phyloP scores from a whole-genome alignment of 2,113 vertebrate genomes.

The Polypterus senegalus region DNA sequence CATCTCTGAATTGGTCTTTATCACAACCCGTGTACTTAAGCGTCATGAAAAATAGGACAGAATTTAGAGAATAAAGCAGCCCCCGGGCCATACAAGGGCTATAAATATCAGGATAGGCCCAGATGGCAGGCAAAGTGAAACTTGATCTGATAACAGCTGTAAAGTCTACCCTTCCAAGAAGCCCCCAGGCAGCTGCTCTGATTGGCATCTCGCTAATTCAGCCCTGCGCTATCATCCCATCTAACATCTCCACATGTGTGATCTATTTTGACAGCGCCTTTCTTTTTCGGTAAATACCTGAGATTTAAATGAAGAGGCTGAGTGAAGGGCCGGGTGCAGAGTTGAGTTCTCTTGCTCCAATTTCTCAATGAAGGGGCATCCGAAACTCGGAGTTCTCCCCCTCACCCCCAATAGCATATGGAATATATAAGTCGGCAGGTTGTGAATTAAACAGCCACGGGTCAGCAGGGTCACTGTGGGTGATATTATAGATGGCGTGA shows the following conservation, averaged over 20 bases:
- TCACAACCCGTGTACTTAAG: conserved; percentile 13
- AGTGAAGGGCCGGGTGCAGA: neutral
- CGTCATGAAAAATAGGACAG: conserved; percentile 10
- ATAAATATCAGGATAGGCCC: conserved; percentile 19
- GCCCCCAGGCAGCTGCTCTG: conserved; percentile 21
- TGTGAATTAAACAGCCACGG: too few relatives aligned
- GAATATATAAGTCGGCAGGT: too few relatives aligned
- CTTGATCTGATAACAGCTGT: conserved; percentile 41
- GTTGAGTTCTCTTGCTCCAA: too few relatives aligned
- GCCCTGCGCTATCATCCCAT: conserved; percentile 18
- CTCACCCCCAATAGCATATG: too few relatives aligned
- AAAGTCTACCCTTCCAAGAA: conserved; percentile 25
- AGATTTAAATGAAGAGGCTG: conserved; percentile 5
- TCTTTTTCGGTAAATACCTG: conserved; percentile 1
- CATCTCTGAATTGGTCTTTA: conserved; percentile 15
- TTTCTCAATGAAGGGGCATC: too few relatives aligned
- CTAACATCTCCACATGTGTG: conserved; percentile 20
- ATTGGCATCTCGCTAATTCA: conserved; percentile 34
- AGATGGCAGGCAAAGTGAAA: conserved; percentile 36
- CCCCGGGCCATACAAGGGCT: conserved; percentile 15
- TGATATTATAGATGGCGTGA: too few relatives aligned
- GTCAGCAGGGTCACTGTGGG: too few relatives aligned
- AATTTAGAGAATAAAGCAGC: conserved; percentile 17
- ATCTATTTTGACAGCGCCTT: conserved; percentile 23
- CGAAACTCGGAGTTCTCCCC: too few relatives aligned